phyloP scores from a whole-genome alignment of 2,113 vertebrate species.

The Macrotus californicus region DNA sequence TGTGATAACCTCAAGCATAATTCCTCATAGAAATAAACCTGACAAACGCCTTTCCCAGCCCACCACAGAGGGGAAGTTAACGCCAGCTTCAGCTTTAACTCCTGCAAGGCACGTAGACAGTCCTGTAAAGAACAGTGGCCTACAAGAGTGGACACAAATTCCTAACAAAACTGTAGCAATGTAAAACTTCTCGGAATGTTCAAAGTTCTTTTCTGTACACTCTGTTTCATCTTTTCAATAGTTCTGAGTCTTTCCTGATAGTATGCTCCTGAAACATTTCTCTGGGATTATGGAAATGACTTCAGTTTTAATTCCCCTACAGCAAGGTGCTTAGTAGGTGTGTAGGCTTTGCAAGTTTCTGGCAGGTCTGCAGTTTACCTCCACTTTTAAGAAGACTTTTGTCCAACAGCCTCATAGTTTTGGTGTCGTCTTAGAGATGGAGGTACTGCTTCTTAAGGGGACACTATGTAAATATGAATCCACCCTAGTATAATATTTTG shows the following conservation, averaged over 20 bases:
- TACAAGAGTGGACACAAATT: neutral
- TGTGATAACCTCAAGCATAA: conserved; percentile 67
- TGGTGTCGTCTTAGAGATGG: neutral
- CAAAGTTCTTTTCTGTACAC: neutral
- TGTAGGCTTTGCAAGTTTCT: neutral
- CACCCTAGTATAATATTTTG: neutral
- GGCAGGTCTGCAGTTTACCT: neutral
- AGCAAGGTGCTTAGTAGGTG: neutral
- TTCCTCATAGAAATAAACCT: conserved; percentile 64
- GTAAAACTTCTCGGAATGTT: neutral
- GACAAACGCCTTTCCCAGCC: conserved; percentile 5
- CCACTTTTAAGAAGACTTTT: neutral
- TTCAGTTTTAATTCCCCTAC: neutral
- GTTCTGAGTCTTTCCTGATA: neutral
- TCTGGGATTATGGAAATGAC: neutral
- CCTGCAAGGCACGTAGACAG: neutral
- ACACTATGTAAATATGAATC: neutral
- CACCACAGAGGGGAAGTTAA: neutral
- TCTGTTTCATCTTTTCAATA: neutral
- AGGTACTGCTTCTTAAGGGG: neutral
- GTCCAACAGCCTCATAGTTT: neutral
- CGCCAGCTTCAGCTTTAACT: conserved; percentile 7
- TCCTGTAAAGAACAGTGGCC: neutral
- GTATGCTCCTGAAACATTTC: neutral
- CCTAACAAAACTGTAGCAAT: neutral